These are phyloP conservation scores for Calameuta idolon DNA, from an alignment of 2,888 invertebrate genomes.

Conservation along the genomic window DNA sequence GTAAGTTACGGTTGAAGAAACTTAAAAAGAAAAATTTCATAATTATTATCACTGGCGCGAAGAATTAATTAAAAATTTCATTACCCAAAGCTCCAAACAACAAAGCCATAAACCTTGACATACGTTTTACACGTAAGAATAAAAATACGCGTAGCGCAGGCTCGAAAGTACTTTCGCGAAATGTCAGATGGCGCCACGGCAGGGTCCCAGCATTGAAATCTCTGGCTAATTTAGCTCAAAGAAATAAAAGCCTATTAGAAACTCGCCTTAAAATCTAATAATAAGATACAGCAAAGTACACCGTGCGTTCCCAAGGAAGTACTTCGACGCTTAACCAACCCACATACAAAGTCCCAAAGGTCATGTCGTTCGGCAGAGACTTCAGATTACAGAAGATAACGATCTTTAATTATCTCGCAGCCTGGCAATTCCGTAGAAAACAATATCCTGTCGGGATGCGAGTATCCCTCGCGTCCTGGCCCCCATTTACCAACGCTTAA, in stretches of 20 bases:
- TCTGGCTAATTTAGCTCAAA: neutral
- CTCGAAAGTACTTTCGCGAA: neutral
- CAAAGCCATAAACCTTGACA: no score
- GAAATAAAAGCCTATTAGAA: neutral
- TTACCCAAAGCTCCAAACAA: neutral
- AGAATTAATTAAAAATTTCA: neutral
- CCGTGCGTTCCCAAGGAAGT: neutral
- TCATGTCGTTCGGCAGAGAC: constrained; percentile 14
- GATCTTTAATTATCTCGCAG: constrained; percentile 41
- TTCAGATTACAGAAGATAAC: constrained; percentile 36
- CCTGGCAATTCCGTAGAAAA: constrained; percentile 38
- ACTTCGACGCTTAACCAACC: neutral
- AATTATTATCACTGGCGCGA: neutral
- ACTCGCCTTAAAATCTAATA: neutral
- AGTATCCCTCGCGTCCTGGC: constrained; percentile 6
- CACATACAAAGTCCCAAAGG: neutral
- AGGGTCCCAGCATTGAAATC: neutral
- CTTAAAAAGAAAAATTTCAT: neutral
- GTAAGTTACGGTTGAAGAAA: neutral
- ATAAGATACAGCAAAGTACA: neutral
- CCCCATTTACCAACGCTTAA: constrained; percentile 50
- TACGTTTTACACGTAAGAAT: no score
- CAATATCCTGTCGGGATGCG: constrained; percentile 46
- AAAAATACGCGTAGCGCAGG: no score
- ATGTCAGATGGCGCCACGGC: neutral